Conservation (phyloP, 2,888 invertebrate species). For the Unio pictorum region DNA sequence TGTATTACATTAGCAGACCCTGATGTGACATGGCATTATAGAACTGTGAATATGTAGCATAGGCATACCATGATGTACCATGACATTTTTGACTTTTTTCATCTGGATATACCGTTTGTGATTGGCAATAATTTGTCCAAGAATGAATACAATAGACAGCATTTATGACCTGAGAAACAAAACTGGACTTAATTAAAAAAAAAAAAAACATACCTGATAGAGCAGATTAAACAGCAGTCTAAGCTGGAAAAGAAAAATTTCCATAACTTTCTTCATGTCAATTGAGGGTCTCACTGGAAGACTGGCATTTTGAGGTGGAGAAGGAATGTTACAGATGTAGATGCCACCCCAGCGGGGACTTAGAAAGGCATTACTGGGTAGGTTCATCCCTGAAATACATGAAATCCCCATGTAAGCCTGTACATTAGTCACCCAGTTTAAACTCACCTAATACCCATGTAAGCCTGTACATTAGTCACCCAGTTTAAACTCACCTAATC, state of each 20-base stretch:
- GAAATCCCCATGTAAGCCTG: not conserved
- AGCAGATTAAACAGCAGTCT: conserved; percentile 80
- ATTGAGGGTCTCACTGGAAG: conserved; percentile 64
- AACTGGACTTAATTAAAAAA: no score
- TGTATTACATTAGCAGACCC: no score
- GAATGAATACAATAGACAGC: no score
- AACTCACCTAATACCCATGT: not conserved
- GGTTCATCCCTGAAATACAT: conserved; percentile 45
- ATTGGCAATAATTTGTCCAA: no score
- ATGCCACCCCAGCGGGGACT: conserved; percentile 89
- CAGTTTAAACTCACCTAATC: not conserved
- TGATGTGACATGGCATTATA: no score
- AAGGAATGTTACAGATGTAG: conserved; percentile 76
- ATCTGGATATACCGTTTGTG: no score
- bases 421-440: not conserved
- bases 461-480: not conserved
- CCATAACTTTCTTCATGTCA: conserved; percentile 80
- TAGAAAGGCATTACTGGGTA: conserved; percentile 71
- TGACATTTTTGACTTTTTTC: no score
- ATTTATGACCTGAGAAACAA: no score
- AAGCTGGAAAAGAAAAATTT: conserved; percentile 84
- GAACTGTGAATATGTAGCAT: no score
- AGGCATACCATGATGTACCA: no score
- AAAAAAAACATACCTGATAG: conserved; percentile 35
- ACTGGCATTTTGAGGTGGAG: conserved; percentile 35